Percentiles rank a stretch among this genome's conserved stretches.
phyloP scores from a whole-genome alignment of 2,797 vertebrate genomes.

The Emys orbicularis region DNA sequence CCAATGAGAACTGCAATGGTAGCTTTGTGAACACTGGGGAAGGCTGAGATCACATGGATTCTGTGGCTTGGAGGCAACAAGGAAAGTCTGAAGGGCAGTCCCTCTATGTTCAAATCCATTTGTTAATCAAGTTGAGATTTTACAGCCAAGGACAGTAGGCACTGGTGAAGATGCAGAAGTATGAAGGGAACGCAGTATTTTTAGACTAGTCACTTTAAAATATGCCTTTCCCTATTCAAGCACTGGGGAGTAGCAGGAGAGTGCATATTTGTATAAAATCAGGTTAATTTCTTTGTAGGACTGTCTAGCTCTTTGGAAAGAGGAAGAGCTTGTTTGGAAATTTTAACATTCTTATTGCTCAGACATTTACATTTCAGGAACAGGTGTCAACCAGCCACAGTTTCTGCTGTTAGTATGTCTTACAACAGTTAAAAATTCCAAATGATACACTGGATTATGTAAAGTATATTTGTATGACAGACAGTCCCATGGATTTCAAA shows the following conservation, averaged over 20 bases:
- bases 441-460: not conserved
- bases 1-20: not conserved
- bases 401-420: not conserved
- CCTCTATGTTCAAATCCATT: not conserved
- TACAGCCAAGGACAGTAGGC: fast-evolving
- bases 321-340: not conserved
- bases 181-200: not conserved
- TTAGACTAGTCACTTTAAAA: not conserved
- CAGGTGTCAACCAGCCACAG: not conserved
- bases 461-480: not conserved
- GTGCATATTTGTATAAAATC: not conserved
- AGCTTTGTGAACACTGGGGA: not conserved
- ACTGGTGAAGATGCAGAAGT: not conserved
- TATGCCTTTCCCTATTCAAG: not conserved
- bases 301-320: constrained; percentile 7
- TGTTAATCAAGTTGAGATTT: not conserved
- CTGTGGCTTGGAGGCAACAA: not conserved
- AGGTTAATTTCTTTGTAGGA: not conserved
- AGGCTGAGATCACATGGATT: not conserved
- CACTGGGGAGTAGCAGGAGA: not conserved
- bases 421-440: not conserved
- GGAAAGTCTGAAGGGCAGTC: not conserved
- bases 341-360: not conserved
- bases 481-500: not conserved
- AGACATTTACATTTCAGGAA: not conserved